Evolutionary conservation across 2,888 invertebrate species (phyloP).

Genomic region (Augochlorella aurata): DNA sequence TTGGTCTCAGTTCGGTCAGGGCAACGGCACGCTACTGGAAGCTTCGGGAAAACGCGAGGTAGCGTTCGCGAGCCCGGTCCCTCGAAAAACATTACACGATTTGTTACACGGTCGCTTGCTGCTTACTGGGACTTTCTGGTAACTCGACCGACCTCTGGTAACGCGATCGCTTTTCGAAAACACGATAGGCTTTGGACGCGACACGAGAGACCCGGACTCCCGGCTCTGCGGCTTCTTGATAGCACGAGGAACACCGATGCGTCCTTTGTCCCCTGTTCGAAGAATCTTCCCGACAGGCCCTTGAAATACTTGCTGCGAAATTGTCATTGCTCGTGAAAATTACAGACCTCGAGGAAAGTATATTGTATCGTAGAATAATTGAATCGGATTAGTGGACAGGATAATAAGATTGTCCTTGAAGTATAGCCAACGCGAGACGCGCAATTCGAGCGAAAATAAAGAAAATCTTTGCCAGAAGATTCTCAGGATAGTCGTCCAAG

Average conservation of each 20-base stretch:
- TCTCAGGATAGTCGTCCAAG: too few relatives aligned
- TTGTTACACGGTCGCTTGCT: constrained; percentile 4
- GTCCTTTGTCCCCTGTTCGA: not conserved
- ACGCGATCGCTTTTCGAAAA: constrained; percentile 41
- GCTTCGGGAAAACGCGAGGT: not conserved
- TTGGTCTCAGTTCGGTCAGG: not conserved
- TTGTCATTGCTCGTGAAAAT: not conserved
- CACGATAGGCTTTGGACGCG: constrained; percentile 16
- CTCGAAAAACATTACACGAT: not conserved
- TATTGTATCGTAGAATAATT: not conserved
- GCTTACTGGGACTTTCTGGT: constrained; percentile 4
- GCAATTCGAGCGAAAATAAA: too few relatives aligned
- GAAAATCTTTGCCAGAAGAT: too few relatives aligned
- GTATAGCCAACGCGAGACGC: too few relatives aligned
- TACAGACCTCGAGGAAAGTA: not conserved
- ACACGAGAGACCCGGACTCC: not conserved
- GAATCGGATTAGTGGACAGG: not conserved
- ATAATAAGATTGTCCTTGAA: not conserved
- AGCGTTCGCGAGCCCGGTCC: not conserved
- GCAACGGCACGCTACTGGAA: not conserved
- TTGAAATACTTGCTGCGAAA: not conserved
- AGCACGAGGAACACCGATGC: not conserved
- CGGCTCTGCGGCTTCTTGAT: constrained; percentile 7
- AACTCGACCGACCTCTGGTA: constrained; percentile 33
- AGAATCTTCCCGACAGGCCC: not conserved